phyloP scores from a whole-genome alignment of 2,113 vertebrate species.

The Zingel zingel region DNA sequence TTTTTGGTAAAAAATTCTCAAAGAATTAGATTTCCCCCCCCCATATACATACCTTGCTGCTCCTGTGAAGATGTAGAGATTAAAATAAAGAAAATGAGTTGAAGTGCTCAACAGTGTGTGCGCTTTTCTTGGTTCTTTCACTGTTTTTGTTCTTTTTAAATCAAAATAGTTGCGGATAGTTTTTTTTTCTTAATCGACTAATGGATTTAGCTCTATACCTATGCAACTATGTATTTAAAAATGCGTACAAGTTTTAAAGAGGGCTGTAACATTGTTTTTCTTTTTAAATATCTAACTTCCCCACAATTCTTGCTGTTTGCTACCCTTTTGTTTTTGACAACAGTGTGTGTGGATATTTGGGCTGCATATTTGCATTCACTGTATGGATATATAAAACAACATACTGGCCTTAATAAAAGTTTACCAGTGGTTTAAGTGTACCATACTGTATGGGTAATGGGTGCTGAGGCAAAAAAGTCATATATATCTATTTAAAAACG shows the following conservation, averaged over 20 bases:
- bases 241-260: background rate
- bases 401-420: conserved; percentile 5
- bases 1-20: background rate
- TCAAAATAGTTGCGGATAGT: background rate
- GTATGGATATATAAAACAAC: conserved; percentile 6
- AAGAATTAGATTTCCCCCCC: background rate
- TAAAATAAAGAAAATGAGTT: background rate
- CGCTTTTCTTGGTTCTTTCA: background rate
- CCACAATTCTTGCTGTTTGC: background rate
- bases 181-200: background rate
- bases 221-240: background rate
- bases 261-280: background rate
- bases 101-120: background rate
- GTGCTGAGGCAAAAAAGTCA: conserved; percentile 42
- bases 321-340: background rate
- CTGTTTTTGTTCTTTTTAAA: no score
- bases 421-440: conserved; percentile 3
- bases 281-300: background rate
- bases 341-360: background rate
- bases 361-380: background rate
- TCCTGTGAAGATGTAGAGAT: background rate
- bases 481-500: conserved; percentile 59
- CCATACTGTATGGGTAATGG: conserved; percentile 19
- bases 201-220: background rate
- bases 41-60: background rate